A percentile compares a stretch with the other conserved stretches of the same genome.
These are phyloP conservation scores for Cryptophagus acutangulus DNA, from an alignment of 2,888 invertebrate species.

Conservation along the genomic window DNA sequence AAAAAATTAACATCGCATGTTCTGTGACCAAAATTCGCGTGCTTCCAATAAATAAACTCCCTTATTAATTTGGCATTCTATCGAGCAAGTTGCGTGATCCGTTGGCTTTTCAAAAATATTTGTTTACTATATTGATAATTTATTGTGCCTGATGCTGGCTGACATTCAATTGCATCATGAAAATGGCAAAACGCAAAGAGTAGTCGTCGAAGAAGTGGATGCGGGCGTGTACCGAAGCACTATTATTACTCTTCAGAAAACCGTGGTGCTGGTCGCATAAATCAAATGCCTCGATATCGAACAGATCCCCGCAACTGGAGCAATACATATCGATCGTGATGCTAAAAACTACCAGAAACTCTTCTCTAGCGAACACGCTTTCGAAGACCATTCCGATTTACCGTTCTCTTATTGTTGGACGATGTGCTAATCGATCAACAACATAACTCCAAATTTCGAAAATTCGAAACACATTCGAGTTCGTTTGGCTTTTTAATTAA, in stretches of 20 bases:
- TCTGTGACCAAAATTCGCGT: too few relatives aligned
- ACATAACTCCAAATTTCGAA: too few relatives aligned
- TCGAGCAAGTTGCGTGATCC: neutral
- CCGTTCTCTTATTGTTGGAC: slow-evolving; percentile 19
- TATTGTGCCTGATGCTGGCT: slow-evolving; percentile 13
- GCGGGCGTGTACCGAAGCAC: slow-evolving; percentile 17
- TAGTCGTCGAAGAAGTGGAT: slow-evolving; percentile 6
- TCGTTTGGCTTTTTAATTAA: too few relatives aligned
- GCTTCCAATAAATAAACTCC: too few relatives aligned
- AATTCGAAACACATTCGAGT: too few relatives aligned
- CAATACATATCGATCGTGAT: slow-evolving; percentile 45
- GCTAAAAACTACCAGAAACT: slow-evolving; percentile 44
- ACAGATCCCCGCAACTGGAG: slow-evolving; percentile 42
- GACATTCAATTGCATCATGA: slow-evolving; percentile 19
- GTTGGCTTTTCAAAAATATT: slow-evolving; percentile 13
- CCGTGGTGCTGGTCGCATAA: slow-evolving; percentile 37
- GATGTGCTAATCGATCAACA: too few relatives aligned
- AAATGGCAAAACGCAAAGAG: slow-evolving; percentile 7
- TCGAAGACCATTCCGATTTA: slow-evolving; percentile 11
- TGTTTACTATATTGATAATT: slow-evolving; percentile 19
- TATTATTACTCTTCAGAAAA: slow-evolving; percentile 32
- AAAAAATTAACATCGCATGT: slow-evolving; percentile 1
- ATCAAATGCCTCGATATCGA: slow-evolving; percentile 33
- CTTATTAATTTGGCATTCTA: too few relatives aligned
- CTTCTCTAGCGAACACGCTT: slow-evolving; percentile 26